Evolutionary conservation across 2,797 vertebrate genomes (phyloP).

Genomic region (Leptatherina wallacei): DNA sequence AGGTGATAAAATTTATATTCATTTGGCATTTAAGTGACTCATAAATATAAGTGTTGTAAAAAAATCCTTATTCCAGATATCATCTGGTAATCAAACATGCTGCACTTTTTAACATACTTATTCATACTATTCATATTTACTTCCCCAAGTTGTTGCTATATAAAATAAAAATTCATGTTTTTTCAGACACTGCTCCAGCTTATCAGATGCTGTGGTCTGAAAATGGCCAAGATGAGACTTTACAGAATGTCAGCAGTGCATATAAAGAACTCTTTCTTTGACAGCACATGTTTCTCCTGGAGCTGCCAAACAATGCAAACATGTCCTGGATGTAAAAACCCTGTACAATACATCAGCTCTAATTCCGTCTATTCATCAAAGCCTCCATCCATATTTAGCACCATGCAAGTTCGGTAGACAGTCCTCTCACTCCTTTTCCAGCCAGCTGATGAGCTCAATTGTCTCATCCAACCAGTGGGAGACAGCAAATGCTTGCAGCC

Average conservation of each 20-base stretch:
- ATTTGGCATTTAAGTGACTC: conserved; percentile 1
- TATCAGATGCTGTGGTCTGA: conserved; percentile 7
- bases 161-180: neutral
- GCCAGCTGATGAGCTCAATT: conserved; percentile 19
- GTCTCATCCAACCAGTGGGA: conserved; percentile 14
- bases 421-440: conserved; percentile 12
- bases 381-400: conserved; percentile 18
- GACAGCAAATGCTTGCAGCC: conserved; percentile 8
- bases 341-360: neutral
- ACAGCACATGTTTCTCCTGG: neutral
- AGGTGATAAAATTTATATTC: neutral
- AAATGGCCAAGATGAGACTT: conserved; percentile 8
- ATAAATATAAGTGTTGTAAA: neutral
- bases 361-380: conserved; percentile 17
- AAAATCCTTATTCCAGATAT: conserved; percentile 1
- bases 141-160: conserved; percentile 1
- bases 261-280: neutral
- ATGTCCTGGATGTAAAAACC: conserved; percentile 16
- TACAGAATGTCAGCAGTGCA: conserved; percentile 9
- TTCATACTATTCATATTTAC: neutral
- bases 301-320: neutral
- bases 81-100: neutral
- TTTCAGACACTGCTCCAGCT: neutral
- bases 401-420: neutral
- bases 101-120: neutral